Percentiles rank a stretch among this genome's conserved stretches.
Evolutionary conservation across 2,888 invertebrate genomes (phyloP).

Genomic region (Phyllotreta cruciferae): DNA sequence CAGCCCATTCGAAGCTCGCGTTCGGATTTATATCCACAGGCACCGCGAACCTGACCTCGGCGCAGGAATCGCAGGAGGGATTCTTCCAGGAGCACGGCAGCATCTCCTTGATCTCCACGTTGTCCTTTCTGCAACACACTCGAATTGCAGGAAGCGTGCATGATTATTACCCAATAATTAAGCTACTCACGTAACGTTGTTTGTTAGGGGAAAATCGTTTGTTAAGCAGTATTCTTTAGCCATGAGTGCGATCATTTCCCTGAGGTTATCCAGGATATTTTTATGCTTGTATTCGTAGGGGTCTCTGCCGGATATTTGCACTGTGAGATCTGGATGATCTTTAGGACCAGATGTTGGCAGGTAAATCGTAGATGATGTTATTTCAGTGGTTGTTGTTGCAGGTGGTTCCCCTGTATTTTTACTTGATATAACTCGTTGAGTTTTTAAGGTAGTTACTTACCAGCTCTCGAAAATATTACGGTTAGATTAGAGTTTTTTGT

Average conservation of each 20-base stretch:
- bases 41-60: slow-evolving; percentile 39
- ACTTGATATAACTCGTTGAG: background rate
- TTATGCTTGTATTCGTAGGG: slow-evolving; percentile 29
- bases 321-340: slow-evolving; percentile 34
- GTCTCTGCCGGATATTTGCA: slow-evolving; percentile 36
- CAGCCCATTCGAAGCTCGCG: slow-evolving; percentile 33
- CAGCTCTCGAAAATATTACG: slow-evolving; percentile 37
- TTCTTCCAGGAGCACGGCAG: slow-evolving; percentile 36
- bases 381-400: slow-evolving; percentile 39
- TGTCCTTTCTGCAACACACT: slow-evolving; percentile 38
- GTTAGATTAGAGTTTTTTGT: slow-evolving; percentile 33
- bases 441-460: slow-evolving; percentile 31
- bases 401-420: slow-evolving; percentile 37
- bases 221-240: slow-evolving; percentile 39
- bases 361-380: slow-evolving; percentile 35
- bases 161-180: too few species aligned
- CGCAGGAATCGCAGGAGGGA: slow-evolving; percentile 39
- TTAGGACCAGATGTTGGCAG: slow-evolving; percentile 39
- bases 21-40: slow-evolving; percentile 36
- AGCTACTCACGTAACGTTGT: slow-evolving; percentile 43
- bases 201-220: slow-evolving; percentile 40
- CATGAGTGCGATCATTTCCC: slow-evolving; percentile 38
- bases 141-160: too few species aligned
- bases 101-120: slow-evolving; percentile 37
- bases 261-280: slow-evolving; percentile 20